Percentiles rank a stretch among this genome's conserved stretches.
Conservation (phyloP, 1,140 invertebrate species). For the Anastatus disparis region DNA sequence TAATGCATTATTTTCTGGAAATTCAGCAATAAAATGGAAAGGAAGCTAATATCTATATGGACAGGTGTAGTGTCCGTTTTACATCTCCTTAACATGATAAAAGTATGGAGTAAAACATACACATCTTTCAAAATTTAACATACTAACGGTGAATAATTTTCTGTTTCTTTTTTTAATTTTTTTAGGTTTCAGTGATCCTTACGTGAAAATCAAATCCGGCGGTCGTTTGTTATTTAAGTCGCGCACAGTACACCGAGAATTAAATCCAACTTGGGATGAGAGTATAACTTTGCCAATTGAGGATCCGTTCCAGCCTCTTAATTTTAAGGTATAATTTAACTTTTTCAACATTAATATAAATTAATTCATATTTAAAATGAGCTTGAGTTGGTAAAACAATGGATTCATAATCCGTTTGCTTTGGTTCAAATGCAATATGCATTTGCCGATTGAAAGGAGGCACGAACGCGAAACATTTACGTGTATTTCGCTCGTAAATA, state of each 20-base stretch:
- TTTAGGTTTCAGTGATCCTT: constrained; percentile 95
- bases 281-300: constrained; percentile 94
- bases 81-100: neutral
- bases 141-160: neutral
- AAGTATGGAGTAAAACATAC: neutral
- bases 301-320: constrained; percentile 89
- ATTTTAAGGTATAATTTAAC: constrained; percentile 85
- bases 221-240: constrained; percentile 93
- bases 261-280: constrained; percentile 97
- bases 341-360: too few relatives aligned
- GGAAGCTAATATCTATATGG: too few relatives aligned
- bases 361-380: too few relatives aligned
- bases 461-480: too few relatives aligned
- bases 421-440: too few relatives aligned
- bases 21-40: too few relatives aligned
- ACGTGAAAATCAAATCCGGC: constrained; percentile 95
- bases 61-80: too few relatives aligned
- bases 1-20: too few relatives aligned
- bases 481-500: too few relatives aligned
- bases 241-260: constrained; percentile 87
- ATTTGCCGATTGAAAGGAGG: too few relatives aligned
- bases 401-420: too few relatives aligned
- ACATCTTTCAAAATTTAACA: neutral
- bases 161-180: constrained; percentile 53
- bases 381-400: too few relatives aligned